Evolutionary conservation across 30 jellyfish, hydroid and myxozoan genomes (phyloP).

Genomic region (Aurelia aurita): DNA sequence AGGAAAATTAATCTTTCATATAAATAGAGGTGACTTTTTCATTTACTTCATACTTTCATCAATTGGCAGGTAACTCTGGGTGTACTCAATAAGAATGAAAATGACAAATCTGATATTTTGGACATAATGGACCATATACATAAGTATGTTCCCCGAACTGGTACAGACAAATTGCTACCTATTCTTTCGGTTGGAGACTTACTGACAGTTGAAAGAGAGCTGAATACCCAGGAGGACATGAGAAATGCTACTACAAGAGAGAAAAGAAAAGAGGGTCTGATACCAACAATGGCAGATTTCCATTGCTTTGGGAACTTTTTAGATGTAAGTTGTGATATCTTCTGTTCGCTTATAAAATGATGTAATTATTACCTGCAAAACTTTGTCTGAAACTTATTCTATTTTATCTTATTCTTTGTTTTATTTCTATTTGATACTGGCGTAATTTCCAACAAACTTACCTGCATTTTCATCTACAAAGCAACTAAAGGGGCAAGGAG

Average conservation of each 20-base stretch:
- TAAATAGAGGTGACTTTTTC: too few species aligned
- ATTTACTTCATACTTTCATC: too few species aligned
- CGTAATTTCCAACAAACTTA: too few species aligned
- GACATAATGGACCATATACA: conserved; percentile 1
- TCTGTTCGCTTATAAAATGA: too few species aligned
- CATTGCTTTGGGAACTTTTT: conserved; percentile 5
- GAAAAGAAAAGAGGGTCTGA: conserved; percentile 9
- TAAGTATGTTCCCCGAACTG: conserved; percentile 1
- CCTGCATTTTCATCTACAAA: too few species aligned
- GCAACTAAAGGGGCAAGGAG: too few species aligned
- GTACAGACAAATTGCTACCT: neutral
- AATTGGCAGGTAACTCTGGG: neutral
- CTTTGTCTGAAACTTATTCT: too few species aligned
- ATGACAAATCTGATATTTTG: neutral
- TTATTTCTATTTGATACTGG: too few species aligned
- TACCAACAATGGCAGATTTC: conserved; percentile 2
- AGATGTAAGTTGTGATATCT: neutral
- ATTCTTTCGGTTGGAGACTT: conserved; percentile 2
- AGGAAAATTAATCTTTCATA: too few species aligned
- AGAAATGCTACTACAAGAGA: neutral
- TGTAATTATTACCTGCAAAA: too few species aligned
- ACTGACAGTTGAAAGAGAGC: conserved; percentile 5
- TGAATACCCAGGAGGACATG: neutral
- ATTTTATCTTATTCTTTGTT: too few species aligned
- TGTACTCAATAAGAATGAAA: conserved; percentile 1